phyloP scores from a whole-genome alignment of 2,797 vertebrate species.

The Eospalax fontanierii region DNA sequence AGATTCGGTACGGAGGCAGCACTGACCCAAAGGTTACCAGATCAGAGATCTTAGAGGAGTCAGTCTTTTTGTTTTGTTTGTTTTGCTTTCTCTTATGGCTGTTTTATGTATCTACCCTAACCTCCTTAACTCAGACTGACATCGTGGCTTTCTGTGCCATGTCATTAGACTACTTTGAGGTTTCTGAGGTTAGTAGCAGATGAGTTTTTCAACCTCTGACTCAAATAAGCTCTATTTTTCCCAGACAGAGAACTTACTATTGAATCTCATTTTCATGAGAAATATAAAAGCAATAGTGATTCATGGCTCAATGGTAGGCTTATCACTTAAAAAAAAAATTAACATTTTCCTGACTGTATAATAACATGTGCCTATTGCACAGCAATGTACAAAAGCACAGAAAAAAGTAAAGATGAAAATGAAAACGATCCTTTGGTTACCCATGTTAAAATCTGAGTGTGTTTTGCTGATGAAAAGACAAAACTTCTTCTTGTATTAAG shows the following conservation, averaged over 20 bases:
- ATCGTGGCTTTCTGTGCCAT: slow-evolving; percentile 51
- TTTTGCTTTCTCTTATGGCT: not conserved
- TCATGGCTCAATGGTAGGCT: slow-evolving; percentile 33
- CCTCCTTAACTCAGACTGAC: slow-evolving; percentile 75
- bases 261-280: slow-evolving; percentile 68
- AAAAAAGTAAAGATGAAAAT: slow-evolving; percentile 29
- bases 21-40: not conserved
- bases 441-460: not conserved
- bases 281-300: slow-evolving; percentile 66
- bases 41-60: not conserved
- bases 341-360: slow-evolving; percentile 12
- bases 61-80: not conserved
- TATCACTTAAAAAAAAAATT: slow-evolving; percentile 33
- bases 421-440: not conserved
- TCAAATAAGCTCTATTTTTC: slow-evolving; percentile 61
- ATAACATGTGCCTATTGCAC: not conserved
- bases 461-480: slow-evolving; percentile 35
- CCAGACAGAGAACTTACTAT: slow-evolving; percentile 58
- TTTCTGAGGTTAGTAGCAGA: slow-evolving; percentile 73
- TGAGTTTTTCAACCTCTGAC: slow-evolving; percentile 68
- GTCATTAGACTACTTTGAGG: slow-evolving; percentile 76
- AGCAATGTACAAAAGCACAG: slow-evolving; percentile 31
- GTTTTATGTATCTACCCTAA: not conserved
- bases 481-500: slow-evolving; percentile 43
- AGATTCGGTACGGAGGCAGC: not conserved